Evolutionary conservation across 2,888 invertebrate genomes (phyloP).

Genomic region (Drosophila greeni): DNA sequence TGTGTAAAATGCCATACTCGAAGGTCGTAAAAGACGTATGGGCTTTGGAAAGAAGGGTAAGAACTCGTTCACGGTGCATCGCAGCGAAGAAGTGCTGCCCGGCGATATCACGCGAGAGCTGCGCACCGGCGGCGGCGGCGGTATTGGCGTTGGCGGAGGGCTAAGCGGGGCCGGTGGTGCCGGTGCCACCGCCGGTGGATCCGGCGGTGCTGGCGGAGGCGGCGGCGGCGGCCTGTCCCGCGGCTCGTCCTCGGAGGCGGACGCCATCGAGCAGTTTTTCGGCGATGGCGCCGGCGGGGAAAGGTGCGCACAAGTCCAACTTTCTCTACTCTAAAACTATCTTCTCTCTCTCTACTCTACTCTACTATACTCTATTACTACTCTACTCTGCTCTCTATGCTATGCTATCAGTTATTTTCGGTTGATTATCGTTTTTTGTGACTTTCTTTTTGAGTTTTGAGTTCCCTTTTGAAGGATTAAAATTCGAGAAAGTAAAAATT

Average conservation of each 20-base stretch:
- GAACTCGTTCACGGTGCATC: conserved; percentile 97
- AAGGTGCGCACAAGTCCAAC: conserved; percentile 83
- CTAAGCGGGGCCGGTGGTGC: conserved; percentile 71
- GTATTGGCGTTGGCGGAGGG: conserved; percentile 38
- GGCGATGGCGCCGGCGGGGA: conserved; percentile 84
- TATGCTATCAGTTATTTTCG: conserved; percentile 51
- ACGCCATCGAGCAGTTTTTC: conserved; percentile 89
- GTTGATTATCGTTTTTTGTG: conserved; percentile 45
- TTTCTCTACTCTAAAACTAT: conserved; percentile 45
- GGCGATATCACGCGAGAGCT: conserved; percentile 82
- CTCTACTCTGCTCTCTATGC: conserved; percentile 39
- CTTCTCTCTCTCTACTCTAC: conserved; percentile 46
- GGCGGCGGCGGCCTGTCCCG: conserved; percentile 83
- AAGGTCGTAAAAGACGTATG: conserved; percentile 95
- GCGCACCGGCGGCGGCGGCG: conserved; percentile 71
- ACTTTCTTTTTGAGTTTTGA: conserved; percentile 50
- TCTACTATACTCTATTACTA: conserved; percentile 44
- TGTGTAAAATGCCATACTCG: conserved; percentile 64
- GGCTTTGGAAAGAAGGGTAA: conserved; percentile 96
- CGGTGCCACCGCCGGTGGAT: conserved; percentile 37
- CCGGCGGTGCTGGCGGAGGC: conserved; percentile 26
- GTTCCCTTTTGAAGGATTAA: conserved; percentile 47
- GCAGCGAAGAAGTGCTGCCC: conserved; percentile 98
- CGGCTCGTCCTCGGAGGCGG: conserved; percentile 95
- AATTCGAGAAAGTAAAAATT: conserved; percentile 29